Percentiles rank a stretch among this genome's conserved stretches.
phyloP scores from a whole-genome alignment of 2,797 vertebrate species.

The Coreius guichenoti region DNA sequence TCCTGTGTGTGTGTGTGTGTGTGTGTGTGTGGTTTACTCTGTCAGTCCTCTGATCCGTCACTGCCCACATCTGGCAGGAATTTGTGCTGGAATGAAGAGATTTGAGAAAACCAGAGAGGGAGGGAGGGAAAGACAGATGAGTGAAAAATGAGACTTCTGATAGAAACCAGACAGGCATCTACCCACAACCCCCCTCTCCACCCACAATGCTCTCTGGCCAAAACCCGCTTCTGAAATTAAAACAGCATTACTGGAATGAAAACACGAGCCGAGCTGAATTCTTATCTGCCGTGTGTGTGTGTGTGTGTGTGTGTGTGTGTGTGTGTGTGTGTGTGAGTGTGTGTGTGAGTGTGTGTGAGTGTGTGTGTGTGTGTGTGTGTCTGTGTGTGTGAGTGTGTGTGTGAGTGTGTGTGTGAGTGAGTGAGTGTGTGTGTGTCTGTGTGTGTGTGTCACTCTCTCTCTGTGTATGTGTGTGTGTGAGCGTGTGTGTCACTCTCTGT shows the following conservation, averaged over 20 bases:
- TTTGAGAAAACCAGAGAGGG: conserved; percentile 3
- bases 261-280: conserved; percentile 10
- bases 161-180: conserved; percentile 58
- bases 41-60: conserved; percentile 47
- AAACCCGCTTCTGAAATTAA: conserved; percentile 48
- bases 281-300: conserved; percentile 23
- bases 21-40: conserved; percentile 14
- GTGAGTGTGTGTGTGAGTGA: too few relatives aligned
- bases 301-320: not conserved
- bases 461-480: not conserved
- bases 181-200: conserved; percentile 40
- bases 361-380: not conserved
- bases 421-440: rapidly evolving
- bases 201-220: conserved; percentile 45
- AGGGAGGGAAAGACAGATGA: conserved; percentile 14
- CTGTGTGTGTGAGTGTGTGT: too few relatives aligned
- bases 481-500: too few relatives aligned
- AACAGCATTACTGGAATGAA: conserved; percentile 58
- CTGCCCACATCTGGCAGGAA: conserved; percentile 59
- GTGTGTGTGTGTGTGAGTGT: not conserved
- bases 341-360: not conserved
- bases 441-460: too few relatives aligned
- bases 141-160: conserved; percentile 47
- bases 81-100: conserved; percentile 56
- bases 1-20: conserved; percentile 31